These are phyloP conservation scores for Epinephelus coioides DNA, from an alignment of 2,797 vertebrate species.

Conservation along the genomic window DNA sequence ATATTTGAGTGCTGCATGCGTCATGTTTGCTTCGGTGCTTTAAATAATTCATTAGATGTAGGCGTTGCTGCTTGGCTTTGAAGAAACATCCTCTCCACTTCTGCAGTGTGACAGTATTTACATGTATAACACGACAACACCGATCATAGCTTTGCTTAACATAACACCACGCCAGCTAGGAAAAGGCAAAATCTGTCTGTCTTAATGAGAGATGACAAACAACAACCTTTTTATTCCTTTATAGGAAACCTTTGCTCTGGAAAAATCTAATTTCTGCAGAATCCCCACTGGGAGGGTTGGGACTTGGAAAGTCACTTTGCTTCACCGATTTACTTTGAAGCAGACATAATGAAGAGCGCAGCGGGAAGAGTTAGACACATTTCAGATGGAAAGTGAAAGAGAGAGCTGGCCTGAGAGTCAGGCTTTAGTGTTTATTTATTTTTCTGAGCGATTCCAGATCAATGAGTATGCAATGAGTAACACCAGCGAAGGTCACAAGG, in stretches of 20 bases:
- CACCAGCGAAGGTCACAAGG: conserved; percentile 36
- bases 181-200: conserved; percentile 40
- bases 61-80: conserved; percentile 50
- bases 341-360: conserved; percentile 34
- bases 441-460: conserved; percentile 51
- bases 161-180: conserved; percentile 11
- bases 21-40: conserved; percentile 43
- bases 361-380: conserved; percentile 21
- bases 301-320: conserved; percentile 54
- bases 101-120: conserved; percentile 61
- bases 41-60: conserved; percentile 74
- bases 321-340: conserved; percentile 54
- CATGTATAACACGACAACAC: conserved; percentile 38
- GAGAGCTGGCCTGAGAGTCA: conserved; percentile 10
- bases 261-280: conserved; percentile 48
- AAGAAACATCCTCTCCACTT: conserved; percentile 58
- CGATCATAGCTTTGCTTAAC: conserved; percentile 52
- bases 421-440: conserved; percentile 46
- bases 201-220: conserved; percentile 47
- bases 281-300: conserved; percentile 22
- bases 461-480: conserved; percentile 19
- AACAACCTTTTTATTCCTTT: conserved; percentile 23
- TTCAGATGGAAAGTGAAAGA: conserved; percentile 19
- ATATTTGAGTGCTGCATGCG: conserved; percentile 39
- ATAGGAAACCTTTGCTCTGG: conserved; percentile 35